Percentiles rank a stretch among this genome's conserved stretches.
These are phyloP conservation scores for Epinephelus moara DNA, from an alignment of 2,113 vertebrate genomes.

Conservation along the genomic window DNA sequence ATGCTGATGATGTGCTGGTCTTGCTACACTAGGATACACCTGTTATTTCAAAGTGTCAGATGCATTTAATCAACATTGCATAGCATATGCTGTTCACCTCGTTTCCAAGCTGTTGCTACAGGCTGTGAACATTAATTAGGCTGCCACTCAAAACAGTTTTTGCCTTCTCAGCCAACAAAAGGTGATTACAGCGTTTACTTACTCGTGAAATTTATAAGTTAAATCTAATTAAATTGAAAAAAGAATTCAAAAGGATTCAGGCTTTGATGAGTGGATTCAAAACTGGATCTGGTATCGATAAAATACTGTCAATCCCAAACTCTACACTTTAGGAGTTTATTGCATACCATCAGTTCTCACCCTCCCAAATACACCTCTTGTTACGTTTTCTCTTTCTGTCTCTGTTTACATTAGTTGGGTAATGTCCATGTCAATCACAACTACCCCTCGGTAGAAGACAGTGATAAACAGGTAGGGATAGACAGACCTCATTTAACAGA, in stretches of 20 bases:
- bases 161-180: not conserved
- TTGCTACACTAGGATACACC: not conserved
- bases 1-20: not conserved
- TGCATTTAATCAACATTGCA: not conserved
- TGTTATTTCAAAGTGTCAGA: constrained; percentile 2
- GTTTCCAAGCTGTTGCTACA: not conserved
- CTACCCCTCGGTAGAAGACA: not conserved
- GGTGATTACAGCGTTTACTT: not conserved
- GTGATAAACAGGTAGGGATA: constrained; percentile 26
- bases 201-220: not conserved
- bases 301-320: not conserved
- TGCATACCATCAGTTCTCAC: not conserved
- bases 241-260: not conserved
- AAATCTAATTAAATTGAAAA: not conserved
- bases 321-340: not conserved
- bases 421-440: not conserved
- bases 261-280: not conserved
- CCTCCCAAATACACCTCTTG: not conserved
- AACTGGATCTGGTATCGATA: not conserved
- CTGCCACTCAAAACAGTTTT: not conserved
- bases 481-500: constrained; percentile 27
- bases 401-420: not conserved
- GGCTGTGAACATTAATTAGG: not conserved
- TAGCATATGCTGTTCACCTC: not conserved
- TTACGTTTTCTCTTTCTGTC: not conserved